Conservation (phyloP, 2,888 invertebrate genomes). For the Aproaerema taeniolella region DNA sequence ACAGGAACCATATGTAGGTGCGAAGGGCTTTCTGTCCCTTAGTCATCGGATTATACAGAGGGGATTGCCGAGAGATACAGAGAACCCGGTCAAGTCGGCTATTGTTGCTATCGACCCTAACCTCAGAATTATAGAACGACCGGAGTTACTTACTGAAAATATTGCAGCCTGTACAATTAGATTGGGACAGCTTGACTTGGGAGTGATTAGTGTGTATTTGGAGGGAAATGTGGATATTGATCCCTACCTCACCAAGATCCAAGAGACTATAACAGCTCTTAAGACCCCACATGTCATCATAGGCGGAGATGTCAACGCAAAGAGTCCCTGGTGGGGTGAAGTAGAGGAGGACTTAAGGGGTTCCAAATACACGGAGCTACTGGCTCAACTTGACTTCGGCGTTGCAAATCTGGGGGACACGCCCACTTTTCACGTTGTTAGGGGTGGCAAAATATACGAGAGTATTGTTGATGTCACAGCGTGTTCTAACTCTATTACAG, state of each 20-base stretch:
- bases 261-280: not conserved
- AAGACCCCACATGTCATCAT: constrained; percentile 7
- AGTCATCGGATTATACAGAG: not conserved
- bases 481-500: too few species aligned
- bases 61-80: not conserved
- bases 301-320: constrained; percentile 16
- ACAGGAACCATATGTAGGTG: constrained; percentile 7
- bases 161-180: not conserved
- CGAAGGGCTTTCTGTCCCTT: not conserved
- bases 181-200: not conserved
- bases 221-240: constrained; percentile 1
- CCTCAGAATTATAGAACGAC: not conserved
- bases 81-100: not conserved
- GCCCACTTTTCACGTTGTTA: too few species aligned
- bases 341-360: constrained; percentile 2
- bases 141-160: not conserved
- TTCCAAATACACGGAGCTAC: too few species aligned
- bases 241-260: constrained; percentile 2
- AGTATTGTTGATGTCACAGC: too few species aligned
- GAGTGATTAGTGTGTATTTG: not conserved
- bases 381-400: too few species aligned
- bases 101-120: not conserved
- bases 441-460: too few species aligned
- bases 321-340: constrained; percentile 17
- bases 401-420: too few species aligned